These are phyloP conservation scores for Sericinus montela DNA, from an alignment of 2,888 invertebrate genomes.

Conservation along the genomic window DNA sequence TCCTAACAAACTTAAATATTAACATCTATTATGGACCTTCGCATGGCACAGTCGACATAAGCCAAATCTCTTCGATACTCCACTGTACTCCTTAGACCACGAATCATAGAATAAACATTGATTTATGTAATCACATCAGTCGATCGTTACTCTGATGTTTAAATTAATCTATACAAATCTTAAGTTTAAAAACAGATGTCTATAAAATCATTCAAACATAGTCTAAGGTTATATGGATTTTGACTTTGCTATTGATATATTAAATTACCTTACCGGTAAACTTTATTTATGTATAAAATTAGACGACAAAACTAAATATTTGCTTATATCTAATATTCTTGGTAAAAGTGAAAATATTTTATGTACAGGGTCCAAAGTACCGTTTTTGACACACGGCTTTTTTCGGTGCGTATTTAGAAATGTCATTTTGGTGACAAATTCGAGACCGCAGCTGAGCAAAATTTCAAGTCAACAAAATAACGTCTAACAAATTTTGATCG, in stretches of 20 bases:
- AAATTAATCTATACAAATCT: constrained; percentile 18
- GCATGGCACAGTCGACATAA: constrained; percentile 66
- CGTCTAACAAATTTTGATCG: too few relatives aligned
- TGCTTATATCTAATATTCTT: constrained; percentile 46
- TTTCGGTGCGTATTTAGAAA: constrained; percentile 29
- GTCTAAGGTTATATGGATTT: constrained; percentile 7
- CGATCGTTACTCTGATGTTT: constrained; percentile 28
- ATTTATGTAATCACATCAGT: constrained; percentile 44
- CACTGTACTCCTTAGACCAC: constrained; percentile 35
- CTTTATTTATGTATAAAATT: neutral
- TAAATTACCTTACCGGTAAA: neutral
- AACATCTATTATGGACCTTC: constrained; percentile 76
- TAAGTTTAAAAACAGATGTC: neutral
- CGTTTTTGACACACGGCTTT: constrained; percentile 63
- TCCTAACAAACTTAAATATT: constrained; percentile 79
- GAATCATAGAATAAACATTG: constrained; percentile 32
- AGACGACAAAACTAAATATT: constrained; percentile 29
- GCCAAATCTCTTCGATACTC: constrained; percentile 26
- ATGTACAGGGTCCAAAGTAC: constrained; percentile 65
- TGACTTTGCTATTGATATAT: neutral
- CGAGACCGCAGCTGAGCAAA: too few relatives aligned
- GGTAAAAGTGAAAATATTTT: constrained; percentile 50
- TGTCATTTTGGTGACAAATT: too few relatives aligned
- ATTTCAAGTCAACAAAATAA: too few relatives aligned
- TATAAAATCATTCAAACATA: constrained; percentile 13